These are phyloP conservation scores for Caenorhabditis angaria DNA, from an alignment of 2,888 invertebrate species.

Conservation along the genomic window DNA sequence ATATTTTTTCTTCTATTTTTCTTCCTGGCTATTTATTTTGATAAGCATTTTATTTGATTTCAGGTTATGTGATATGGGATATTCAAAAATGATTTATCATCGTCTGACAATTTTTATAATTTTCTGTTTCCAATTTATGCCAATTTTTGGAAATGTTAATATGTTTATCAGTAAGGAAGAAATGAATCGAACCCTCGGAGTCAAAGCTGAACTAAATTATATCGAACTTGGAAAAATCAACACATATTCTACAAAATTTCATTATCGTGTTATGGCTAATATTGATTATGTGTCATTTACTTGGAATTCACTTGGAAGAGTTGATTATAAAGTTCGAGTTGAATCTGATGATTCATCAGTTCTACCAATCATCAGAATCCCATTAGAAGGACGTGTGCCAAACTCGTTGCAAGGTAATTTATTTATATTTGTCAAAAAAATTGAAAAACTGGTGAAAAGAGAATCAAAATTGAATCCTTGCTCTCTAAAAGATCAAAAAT, in stretches of 20 bases:
- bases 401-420: constrained; percentile 56
- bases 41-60: neutral
- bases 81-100: neutral
- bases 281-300: constrained; percentile 65
- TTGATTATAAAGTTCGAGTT: constrained; percentile 57
- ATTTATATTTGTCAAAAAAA: too few species aligned
- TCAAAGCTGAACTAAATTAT: constrained; percentile 67
- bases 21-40: neutral
- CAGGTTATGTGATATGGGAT: neutral
- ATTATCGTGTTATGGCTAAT: constrained; percentile 63
- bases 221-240: constrained; percentile 66
- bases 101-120: neutral
- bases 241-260: constrained; percentile 66
- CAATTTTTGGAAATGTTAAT: constrained; percentile 52
- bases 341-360: constrained; percentile 68
- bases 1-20: too few species aligned
- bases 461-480: too few species aligned
- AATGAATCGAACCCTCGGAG: constrained; percentile 70
- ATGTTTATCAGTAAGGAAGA: constrained; percentile 68
- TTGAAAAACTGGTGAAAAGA: too few species aligned
- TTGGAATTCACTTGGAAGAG: constrained; percentile 59
- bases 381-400: constrained; percentile 62
- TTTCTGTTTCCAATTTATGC: neutral
- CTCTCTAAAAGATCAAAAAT: too few species aligned
- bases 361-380: constrained; percentile 65